Conservation (phyloP, 2,888 invertebrate genomes). For the Oxytorus armatus region DNA sequence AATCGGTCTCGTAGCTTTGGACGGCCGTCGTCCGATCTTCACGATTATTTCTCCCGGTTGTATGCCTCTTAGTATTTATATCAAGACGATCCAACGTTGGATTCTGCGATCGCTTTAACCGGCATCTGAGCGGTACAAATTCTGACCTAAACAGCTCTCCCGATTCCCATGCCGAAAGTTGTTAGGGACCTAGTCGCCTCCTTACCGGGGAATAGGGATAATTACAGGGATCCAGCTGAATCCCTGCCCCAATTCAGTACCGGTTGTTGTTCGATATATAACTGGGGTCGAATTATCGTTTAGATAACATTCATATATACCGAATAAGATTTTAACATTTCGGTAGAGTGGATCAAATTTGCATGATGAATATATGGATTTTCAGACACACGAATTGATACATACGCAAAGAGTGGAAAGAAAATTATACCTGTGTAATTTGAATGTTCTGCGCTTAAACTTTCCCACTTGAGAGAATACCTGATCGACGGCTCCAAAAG, state of each 20-base stretch:
- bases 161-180: too few relatives aligned
- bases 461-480: background rate
- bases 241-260: too few relatives aligned
- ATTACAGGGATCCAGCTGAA: too few relatives aligned
- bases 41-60: slow-evolving; percentile 22
- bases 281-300: too few relatives aligned
- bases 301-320: too few relatives aligned
- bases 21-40: slow-evolving; percentile 54
- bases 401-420: too few relatives aligned
- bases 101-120: slow-evolving; percentile 40
- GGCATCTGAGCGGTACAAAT: slow-evolving; percentile 10
- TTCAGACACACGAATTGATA: background rate
- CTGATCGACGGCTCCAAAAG: background rate
- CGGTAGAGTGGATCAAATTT: too few relatives aligned
- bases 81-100: slow-evolving; percentile 65
- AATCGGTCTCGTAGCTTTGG: slow-evolving; percentile 61
- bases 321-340: too few relatives aligned
- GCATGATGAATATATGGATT: background rate
- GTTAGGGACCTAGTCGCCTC: too few relatives aligned
- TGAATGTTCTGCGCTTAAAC: background rate
- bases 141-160: background rate
- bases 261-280: too few relatives aligned
- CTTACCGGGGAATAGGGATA: too few relatives aligned
- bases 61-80: slow-evolving; percentile 66
- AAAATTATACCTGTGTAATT: background rate